Evolutionary conservation across 2,888 invertebrate genomes (phyloP), one percentile per base, ranked within the genome.

Genomic region (Leptura quadrifasciata): DNA sequence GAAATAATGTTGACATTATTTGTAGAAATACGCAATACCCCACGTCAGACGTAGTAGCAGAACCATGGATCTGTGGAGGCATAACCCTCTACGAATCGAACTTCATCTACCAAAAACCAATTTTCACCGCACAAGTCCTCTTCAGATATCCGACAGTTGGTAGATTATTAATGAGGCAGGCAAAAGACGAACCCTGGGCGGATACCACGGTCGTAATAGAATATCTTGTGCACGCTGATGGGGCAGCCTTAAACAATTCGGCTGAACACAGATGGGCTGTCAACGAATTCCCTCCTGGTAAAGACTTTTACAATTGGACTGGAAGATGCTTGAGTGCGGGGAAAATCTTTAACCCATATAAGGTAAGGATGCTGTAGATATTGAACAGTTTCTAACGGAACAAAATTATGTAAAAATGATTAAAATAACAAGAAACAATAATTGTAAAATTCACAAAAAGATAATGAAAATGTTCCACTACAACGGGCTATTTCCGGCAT

Each of bases 271-370:
- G 95, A 79, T 98, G 97, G 97, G 94, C 95, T 12, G 91, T 98
- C 18, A 96, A 97, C 87, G 93, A 93, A 74, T 90, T 92, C 80
- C 91, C 95, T 0, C 95, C 97, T 0, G 96, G 96, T 18, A 93
- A 92, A 76, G 98, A 98, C 89, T 97, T 94, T 89, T 97, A 97
- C 88, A 96, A 96, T 89, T 97, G 97, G 97, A 94, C 95, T 31
- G 93, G 91, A 58, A 90, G 97, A 52, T 97, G 97, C 87, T 89
- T 96, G 10, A 96, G 96, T 81, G 92, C 96, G 0, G 97, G 96
- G 5, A 87, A 86, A 0, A 90, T 93, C n/a, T 95, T 91, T 86
- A 95, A 97, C 89, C 97, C 97, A 0, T 93, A 93, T 83, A 92
- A 93, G 81, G 93, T 94, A 82, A 78, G 60, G 21, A 17, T 4